phyloP scores from a whole-genome alignment of 2,113 vertebrate species.

The Sapajus apella region DNA sequence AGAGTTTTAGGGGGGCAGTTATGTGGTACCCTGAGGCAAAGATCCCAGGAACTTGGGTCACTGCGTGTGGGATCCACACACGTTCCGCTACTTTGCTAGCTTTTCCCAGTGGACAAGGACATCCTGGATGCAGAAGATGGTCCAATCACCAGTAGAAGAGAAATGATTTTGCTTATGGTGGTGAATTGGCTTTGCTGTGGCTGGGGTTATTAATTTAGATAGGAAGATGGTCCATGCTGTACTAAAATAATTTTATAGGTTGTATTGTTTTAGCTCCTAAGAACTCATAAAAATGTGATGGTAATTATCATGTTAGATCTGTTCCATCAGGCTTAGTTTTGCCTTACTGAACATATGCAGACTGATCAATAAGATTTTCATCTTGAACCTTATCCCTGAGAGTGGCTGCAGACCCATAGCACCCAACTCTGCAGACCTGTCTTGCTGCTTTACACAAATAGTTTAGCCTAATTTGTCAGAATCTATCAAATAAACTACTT shows the following conservation, averaged over 20 bases:
- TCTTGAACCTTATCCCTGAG: conserved; percentile 43
- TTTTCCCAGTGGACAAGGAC: accelerated
- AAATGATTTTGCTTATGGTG: neutral
- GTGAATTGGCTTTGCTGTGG: neutral
- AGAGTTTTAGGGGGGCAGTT: neutral
- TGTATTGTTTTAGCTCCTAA: conserved; percentile 35
- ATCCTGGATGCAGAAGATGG: accelerated
- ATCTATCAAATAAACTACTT: conserved; percentile 34
- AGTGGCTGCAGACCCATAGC: neutral
- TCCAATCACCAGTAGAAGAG: neutral
- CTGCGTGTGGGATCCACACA: neutral
- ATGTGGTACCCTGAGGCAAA: accelerated
- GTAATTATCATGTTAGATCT: conserved; percentile 58
- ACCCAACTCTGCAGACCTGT: neutral
- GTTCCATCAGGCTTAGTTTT: conserved; percentile 36
- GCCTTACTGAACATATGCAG: conserved; percentile 65
- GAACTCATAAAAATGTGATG: conserved; percentile 22
- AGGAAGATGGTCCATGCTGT: neutral
- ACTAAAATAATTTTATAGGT: neutral
- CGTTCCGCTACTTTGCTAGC: accelerated
- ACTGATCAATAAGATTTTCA: neutral
- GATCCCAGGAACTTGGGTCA: no score
- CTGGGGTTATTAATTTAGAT: neutral
- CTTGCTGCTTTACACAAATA: conserved; percentile 29
- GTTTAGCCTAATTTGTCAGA: neutral